phyloP scores from a whole-genome alignment of 2,888 invertebrate species.

The Lutraria lutraria region DNA sequence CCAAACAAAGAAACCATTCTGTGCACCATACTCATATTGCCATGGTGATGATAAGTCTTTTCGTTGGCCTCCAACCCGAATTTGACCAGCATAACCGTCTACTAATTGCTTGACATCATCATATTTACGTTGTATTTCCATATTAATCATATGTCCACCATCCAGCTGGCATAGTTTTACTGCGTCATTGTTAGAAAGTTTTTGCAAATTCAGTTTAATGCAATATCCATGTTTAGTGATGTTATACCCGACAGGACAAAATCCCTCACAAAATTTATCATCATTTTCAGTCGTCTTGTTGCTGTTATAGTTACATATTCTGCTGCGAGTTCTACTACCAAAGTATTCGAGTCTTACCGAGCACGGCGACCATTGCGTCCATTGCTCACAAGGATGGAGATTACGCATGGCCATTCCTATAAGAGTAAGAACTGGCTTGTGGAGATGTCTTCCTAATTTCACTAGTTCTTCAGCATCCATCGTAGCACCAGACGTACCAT shows the following conservation, averaged over 20 bases:
- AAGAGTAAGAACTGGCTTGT: too few relatives aligned
- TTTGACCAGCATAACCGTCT: not conserved
- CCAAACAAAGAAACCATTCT: slow-evolving; percentile 1
- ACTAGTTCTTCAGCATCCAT: not conserved
- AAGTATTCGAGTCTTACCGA: not conserved
- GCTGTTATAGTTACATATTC: not conserved
- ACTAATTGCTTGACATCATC: not conserved
- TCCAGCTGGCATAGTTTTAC: slow-evolving; percentile 9
- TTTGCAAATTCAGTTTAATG: not conserved
- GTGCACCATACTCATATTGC: slow-evolving; percentile 6
- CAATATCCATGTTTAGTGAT: slow-evolving; percentile 26
- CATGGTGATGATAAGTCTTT: not conserved
- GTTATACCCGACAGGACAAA: slow-evolving; percentile 15
- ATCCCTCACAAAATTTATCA: not conserved
- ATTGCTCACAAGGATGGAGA: too few relatives aligned
- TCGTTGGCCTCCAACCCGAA: not conserved
- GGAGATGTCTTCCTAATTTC: not conserved
- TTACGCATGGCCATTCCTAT: too few relatives aligned
- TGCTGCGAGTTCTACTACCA: not conserved
- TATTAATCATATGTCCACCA: slow-evolving; percentile 28
- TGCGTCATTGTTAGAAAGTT: not conserved
- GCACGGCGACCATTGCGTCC: too few relatives aligned
- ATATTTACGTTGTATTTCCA: slow-evolving; percentile 11
- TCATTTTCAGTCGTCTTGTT: not conserved
- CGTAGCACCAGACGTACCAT: not conserved